A percentile compares a stretch with the other conserved stretches of the same genome.
Conservation (phyloP, 2,113 vertebrate genomes). For the Stigmatopora nigra region DNA sequence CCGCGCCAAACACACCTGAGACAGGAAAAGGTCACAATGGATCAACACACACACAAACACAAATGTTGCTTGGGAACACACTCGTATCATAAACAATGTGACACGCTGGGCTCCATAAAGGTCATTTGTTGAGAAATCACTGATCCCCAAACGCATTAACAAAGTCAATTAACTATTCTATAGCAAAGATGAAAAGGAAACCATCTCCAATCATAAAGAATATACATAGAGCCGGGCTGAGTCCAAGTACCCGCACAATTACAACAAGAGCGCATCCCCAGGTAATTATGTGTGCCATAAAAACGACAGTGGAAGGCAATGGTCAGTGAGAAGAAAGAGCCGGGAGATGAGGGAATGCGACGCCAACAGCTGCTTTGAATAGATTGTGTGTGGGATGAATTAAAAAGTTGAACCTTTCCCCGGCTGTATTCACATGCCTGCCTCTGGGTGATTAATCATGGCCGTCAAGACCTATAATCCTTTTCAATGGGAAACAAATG, state of each 20-base stretch:
- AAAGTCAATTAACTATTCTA: conserved; percentile 68
- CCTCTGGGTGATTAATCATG: conserved; percentile 91
- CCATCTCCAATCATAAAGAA: conserved; percentile 48
- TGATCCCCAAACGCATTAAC: conserved; percentile 69
- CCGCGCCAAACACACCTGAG: conserved; percentile 55
- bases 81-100: conserved; percentile 55
- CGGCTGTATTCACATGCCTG: conserved; percentile 84
- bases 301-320: conserved; percentile 64
- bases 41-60: conserved; percentile 44
- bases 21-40: conserved; percentile 62
- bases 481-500: conserved; percentile 91
- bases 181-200: conserved; percentile 53
- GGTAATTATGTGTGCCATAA: conserved; percentile 65
- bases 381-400: conserved; percentile 81
- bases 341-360: conserved; percentile 54
- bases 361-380: conserved; percentile 86
- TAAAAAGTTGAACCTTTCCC: conserved; percentile 81
- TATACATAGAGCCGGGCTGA: conserved; percentile 46
- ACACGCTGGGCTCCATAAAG: conserved; percentile 61
- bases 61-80: conserved; percentile 2
- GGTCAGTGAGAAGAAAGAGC: conserved; percentile 72
- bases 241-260: conserved; percentile 61
- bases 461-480: conserved; percentile 92
- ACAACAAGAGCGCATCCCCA: conserved; percentile 55
- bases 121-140: conserved; percentile 68